Percentiles rank a stretch among this genome's conserved stretches.
Conservation (phyloP, 1,140 invertebrate species). For the Atta colombica region DNA sequence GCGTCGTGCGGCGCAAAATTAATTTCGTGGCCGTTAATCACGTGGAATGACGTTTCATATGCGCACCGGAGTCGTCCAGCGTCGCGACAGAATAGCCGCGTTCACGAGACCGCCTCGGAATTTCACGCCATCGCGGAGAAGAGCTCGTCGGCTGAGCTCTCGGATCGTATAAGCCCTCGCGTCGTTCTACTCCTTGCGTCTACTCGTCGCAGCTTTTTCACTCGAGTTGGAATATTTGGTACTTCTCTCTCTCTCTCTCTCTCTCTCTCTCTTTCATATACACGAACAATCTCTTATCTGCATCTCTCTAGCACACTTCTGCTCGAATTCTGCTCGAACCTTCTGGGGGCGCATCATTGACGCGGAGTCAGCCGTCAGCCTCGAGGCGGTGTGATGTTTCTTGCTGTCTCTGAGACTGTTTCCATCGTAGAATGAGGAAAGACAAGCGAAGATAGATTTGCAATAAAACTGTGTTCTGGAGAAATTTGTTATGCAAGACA, state of each 20-base stretch:
- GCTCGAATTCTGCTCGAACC: background rate
- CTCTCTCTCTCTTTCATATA: background rate
- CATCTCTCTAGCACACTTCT: background rate
- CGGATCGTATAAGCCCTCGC: conserved; percentile 39
- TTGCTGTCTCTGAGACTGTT: background rate
- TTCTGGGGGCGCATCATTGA: background rate
- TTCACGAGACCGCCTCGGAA: conserved; percentile 45
- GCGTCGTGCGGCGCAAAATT: conserved; percentile 68
- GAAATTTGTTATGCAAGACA: conserved; percentile 6
- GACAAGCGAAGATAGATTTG: conserved; percentile 36
- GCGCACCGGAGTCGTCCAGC: conserved; percentile 66
- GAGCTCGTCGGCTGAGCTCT: conserved; percentile 11
- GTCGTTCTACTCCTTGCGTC: background rate
- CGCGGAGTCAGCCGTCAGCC: background rate
- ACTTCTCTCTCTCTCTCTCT: background rate
- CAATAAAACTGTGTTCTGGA: background rate
- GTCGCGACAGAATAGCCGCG: conserved; percentile 40
- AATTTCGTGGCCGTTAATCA: conserved; percentile 74
- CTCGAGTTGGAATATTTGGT: conserved; percentile 56
- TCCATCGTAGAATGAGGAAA: conserved; percentile 20
- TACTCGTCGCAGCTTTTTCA: conserved; percentile 52
- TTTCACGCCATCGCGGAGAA: conserved; percentile 33
- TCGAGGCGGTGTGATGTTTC: conserved; percentile 8
- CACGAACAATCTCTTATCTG: conserved; percentile 2
- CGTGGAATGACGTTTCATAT: conserved; percentile 63